phyloP scores from a whole-genome alignment of 2,113 vertebrate genomes.

The Rhinolophus sinicus region DNA sequence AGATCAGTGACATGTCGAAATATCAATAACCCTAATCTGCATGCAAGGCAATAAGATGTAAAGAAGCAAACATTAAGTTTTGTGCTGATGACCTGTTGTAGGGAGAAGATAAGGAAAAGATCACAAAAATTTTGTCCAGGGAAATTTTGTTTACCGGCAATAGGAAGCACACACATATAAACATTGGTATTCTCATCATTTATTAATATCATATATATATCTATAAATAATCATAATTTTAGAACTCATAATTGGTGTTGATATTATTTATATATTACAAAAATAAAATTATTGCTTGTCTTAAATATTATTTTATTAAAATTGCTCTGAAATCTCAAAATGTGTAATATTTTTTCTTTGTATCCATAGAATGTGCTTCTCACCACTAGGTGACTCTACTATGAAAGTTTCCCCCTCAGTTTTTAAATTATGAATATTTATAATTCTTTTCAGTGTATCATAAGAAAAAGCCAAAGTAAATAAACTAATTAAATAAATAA shows the following conservation, averaged over 20 bases:
- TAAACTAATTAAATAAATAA: not conserved
- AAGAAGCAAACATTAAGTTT: not conserved
- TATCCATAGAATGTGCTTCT: not conserved
- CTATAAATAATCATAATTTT: not conserved
- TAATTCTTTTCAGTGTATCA: not conserved
- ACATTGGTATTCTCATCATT: not conserved
- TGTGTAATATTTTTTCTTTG: not conserved
- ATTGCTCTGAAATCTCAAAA: not conserved
- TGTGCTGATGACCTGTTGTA: not conserved
- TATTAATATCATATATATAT: not conserved
- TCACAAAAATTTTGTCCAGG: not conserved
- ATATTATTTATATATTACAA: not conserved
- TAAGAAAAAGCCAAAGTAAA: not conserved
- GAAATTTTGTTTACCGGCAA: not conserved
- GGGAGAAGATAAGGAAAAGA: not conserved
- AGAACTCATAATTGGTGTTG: not conserved
- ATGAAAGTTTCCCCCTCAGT: not conserved
- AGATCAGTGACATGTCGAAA: not conserved
- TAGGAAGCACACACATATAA: not conserved
- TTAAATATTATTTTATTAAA: not conserved
- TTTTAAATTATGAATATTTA: constrained; percentile 22
- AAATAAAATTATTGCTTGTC: not conserved
- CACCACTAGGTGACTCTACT: not conserved
- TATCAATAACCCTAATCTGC: not conserved
- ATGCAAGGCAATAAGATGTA: not conserved